Evolutionary conservation across 2,888 invertebrate genomes (phyloP).

Genomic region (Ferdinandea cuprea): DNA sequence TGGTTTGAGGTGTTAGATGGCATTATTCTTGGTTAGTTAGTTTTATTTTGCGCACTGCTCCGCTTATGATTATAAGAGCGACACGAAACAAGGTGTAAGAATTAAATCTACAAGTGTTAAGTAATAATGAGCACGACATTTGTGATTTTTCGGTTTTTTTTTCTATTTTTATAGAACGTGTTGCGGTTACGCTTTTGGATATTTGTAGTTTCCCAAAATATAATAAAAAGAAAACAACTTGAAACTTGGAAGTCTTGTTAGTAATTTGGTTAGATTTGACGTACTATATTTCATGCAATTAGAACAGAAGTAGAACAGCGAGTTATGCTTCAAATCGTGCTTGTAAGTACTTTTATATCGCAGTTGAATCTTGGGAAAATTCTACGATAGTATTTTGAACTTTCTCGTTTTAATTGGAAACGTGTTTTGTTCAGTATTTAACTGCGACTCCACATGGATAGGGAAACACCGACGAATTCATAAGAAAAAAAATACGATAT

Average conservation of each 20-base stretch:
- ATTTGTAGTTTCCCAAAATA: neutral
- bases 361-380: neutral
- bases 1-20: slow-evolving; percentile 13
- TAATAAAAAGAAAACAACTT: neutral
- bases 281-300: slow-evolving; percentile 1
- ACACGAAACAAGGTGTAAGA: slow-evolving; percentile 72
- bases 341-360: slow-evolving; percentile 3
- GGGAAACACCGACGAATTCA: too few relatives aligned
- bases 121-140: slow-evolving; percentile 70
- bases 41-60: slow-evolving; percentile 14
- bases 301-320: neutral
- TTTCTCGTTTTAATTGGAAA: neutral
- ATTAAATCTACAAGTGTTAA: slow-evolving; percentile 74
- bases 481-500: too few relatives aligned
- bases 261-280: neutral
- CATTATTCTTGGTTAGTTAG: slow-evolving; percentile 37
- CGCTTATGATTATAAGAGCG: slow-evolving; percentile 53
- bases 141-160: slow-evolving; percentile 16
- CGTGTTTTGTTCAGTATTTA: neutral
- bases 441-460: too few relatives aligned
- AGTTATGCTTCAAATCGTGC: neutral
- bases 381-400: neutral
- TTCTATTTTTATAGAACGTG: slow-evolving; percentile 25
- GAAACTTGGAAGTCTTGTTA: neutral
- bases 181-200: slow-evolving; percentile 49